phyloP scores from a whole-genome alignment of 2,113 vertebrate species.

The Pseudorectes ferrugineus region DNA sequence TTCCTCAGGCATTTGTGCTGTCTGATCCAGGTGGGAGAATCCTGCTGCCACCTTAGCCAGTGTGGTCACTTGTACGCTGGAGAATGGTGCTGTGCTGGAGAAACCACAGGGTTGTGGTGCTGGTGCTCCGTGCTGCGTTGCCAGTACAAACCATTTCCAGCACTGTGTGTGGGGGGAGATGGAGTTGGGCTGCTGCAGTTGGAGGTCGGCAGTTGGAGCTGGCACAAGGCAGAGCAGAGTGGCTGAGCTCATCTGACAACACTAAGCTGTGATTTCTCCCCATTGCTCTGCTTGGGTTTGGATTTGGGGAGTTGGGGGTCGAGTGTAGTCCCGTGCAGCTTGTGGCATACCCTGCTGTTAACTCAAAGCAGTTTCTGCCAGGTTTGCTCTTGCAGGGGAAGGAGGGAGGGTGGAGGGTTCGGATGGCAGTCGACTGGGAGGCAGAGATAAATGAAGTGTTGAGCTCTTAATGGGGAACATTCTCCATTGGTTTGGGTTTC shows the following conservation, averaged over 20 bases:
- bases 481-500: neutral
- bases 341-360: neutral
- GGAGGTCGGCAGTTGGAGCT: neutral
- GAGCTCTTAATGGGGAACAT: conserved; percentile 13
- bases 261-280: neutral
- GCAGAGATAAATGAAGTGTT: conserved; percentile 32
- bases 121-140: neutral
- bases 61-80: neutral
- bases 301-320: neutral
- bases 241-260: neutral
- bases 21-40: neutral
- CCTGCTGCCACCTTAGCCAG: neutral
- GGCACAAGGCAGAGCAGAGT: neutral
- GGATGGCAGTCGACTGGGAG: neutral
- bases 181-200: neutral
- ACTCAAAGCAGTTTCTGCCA: neutral
- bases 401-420: neutral
- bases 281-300: neutral
- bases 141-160: neutral
- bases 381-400: neutral
- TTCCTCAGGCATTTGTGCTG: neutral
- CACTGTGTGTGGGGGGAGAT: accelerated
- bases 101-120: neutral
- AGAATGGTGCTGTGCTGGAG: neutral
- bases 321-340: accelerated